Conservation (phyloP, 1,140 invertebrate species). For the Acromyrmex charruanus region DNA sequence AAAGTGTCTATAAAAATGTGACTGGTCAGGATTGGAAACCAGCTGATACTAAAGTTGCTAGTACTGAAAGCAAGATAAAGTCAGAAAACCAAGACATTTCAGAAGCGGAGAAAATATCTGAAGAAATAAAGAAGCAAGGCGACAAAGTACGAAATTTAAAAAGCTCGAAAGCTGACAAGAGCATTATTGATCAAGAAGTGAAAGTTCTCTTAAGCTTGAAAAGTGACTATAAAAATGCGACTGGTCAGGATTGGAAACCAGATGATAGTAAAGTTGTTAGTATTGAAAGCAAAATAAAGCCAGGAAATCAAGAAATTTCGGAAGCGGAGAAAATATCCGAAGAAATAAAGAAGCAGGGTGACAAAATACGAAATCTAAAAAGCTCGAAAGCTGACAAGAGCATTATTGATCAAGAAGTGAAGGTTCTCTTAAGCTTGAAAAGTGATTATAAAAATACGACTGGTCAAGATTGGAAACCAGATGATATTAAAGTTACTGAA, state of each 20-base stretch:
- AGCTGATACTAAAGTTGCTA: not conserved
- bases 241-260: conserved; percentile 89
- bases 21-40: conserved; percentile 89
- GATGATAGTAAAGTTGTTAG: too few relatives aligned
- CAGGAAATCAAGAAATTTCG: conserved; percentile 30
- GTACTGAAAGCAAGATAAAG: not conserved
- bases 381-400: conserved; percentile 80
- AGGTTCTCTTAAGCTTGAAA: conserved; percentile 91
- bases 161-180: conserved; percentile 82
- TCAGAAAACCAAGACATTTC: conserved; percentile 23
- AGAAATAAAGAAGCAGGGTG: conserved; percentile 71
- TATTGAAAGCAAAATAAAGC: not conserved
- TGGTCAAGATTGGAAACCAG: conserved; percentile 88
- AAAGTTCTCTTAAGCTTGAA: conserved; percentile 91
- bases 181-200: conserved; percentile 71
- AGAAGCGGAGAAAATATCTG: conserved; percentile 75
- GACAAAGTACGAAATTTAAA: conserved; percentile 84
- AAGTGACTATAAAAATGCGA: conserved; percentile 91
- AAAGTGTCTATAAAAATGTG: conserved; percentile 91
- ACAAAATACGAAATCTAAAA: conserved; percentile 84
- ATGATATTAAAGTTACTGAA: too few relatives aligned
- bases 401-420: conserved; percentile 66
- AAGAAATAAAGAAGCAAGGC: conserved; percentile 73
- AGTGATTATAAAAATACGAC: conserved; percentile 92
- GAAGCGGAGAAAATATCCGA: conserved; percentile 78